Percentiles rank a stretch among this genome's conserved stretches.
Evolutionary conservation across 2,113 vertebrate genomes (phyloP).

Genomic region (Charadrius vociferus): DNA sequence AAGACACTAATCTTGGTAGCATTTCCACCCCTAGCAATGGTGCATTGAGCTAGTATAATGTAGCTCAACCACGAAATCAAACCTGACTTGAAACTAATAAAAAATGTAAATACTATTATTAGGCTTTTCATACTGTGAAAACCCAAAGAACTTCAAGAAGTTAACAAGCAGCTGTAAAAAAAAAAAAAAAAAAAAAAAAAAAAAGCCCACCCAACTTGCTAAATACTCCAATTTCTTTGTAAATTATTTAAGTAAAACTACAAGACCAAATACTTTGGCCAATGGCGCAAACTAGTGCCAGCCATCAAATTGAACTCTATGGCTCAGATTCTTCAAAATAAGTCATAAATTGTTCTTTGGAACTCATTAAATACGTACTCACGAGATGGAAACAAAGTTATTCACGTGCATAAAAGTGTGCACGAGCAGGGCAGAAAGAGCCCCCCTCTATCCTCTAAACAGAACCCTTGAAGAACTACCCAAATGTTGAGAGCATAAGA

Average conservation of each 20-base stretch:
- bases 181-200: neutral
- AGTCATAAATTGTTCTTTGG: neutral
- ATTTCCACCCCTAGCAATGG: neutral
- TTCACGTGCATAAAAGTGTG: neutral
- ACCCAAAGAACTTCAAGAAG: neutral
- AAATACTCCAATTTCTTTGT: neutral
- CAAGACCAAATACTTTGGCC: neutral
- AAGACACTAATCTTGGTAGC: neutral
- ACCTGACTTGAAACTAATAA: neutral
- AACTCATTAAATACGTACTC: neutral
- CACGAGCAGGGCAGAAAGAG: neutral
- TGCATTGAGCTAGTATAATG: neutral
- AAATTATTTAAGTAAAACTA: neutral
- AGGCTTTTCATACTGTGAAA: neutral
- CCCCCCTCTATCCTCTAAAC: neutral
- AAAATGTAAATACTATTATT: neutral
- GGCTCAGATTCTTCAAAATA: neutral
- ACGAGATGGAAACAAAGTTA: neutral
- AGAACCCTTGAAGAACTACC: neutral
- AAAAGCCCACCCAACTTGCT: neutral
- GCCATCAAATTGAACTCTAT: neutral
- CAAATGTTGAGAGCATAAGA: neutral
- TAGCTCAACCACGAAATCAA: neutral
- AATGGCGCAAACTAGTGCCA: neutral
- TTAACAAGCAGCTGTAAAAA: neutral